These are phyloP conservation scores for Bettongia penicillata DNA, from an alignment of 2,113 vertebrate species.

Conservation along the genomic window DNA sequence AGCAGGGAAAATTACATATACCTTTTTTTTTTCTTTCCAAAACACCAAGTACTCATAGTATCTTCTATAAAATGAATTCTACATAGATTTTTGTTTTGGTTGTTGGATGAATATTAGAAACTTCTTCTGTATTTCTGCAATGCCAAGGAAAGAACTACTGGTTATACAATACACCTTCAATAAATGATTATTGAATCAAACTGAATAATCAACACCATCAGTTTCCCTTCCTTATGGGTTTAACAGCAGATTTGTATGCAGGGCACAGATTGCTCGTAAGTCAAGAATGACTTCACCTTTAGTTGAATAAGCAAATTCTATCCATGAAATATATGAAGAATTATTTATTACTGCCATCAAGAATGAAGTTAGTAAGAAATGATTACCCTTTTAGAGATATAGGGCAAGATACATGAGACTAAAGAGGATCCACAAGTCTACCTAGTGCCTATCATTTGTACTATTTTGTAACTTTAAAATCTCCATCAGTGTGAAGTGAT, in stretches of 20 bases:
- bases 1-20: background rate
- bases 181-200: background rate
- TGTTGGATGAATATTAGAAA: background rate
- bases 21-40: background rate
- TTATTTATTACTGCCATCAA: background rate
- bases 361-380: background rate
- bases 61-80: background rate
- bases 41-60: background rate
- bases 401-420: background rate
- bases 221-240: background rate
- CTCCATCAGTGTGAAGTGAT: background rate
- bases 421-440: background rate
- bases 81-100: background rate
- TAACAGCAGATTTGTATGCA: background rate
- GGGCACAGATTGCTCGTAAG: background rate
- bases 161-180: background rate
- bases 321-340: background rate
- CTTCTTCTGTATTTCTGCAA: background rate
- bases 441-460: background rate
- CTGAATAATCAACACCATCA: background rate
- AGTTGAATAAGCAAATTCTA: background rate
- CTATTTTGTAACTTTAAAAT: background rate
- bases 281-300: background rate
- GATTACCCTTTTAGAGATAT: background rate
- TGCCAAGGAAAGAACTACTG: background rate